Evolutionary conservation across 1,140 invertebrate species (phyloP).

Genomic region (Chironomus tepperi): DNA sequence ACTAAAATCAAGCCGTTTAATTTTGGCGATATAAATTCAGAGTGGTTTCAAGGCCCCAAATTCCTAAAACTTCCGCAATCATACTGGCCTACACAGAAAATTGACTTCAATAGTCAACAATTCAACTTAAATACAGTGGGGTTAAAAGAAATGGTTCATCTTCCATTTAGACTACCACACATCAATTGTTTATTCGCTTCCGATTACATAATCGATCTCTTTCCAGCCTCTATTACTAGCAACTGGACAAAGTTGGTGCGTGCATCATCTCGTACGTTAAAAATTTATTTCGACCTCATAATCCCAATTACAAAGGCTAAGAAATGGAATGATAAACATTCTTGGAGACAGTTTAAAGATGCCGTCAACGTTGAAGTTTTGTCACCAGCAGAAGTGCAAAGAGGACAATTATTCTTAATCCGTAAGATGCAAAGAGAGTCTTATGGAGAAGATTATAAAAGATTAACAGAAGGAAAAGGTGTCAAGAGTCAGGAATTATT

Average conservation of each 20-base stretch:
- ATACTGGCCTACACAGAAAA: background rate
- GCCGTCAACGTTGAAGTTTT: background rate
- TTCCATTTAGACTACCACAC: background rate
- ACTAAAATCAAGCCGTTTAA: constrained; percentile 28
- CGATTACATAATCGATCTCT: background rate
- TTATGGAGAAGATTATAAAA: background rate
- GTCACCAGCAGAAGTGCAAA: background rate
- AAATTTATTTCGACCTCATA: background rate
- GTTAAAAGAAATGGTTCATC: background rate
- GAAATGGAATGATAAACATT: background rate
- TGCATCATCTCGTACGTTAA: background rate
- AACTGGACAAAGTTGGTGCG: background rate
- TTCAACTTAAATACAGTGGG: background rate
- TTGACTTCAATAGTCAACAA: background rate
- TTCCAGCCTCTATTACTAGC: background rate
- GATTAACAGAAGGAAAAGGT: background rate
- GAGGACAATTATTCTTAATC: background rate
- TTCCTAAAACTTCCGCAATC: background rate
- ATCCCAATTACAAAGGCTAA: background rate
- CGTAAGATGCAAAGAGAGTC: background rate
- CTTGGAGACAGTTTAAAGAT: background rate
- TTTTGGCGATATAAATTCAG: background rate
- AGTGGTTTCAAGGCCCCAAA: too few relatives aligned
- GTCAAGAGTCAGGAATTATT: background rate
- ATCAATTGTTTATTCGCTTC: background rate